A percentile compares a stretch with the other conserved stretches of the same genome.
These are phyloP conservation scores for Anomalospiza imberbis DNA, from an alignment of 2,797 vertebrate genomes.

Conservation along the genomic window DNA sequence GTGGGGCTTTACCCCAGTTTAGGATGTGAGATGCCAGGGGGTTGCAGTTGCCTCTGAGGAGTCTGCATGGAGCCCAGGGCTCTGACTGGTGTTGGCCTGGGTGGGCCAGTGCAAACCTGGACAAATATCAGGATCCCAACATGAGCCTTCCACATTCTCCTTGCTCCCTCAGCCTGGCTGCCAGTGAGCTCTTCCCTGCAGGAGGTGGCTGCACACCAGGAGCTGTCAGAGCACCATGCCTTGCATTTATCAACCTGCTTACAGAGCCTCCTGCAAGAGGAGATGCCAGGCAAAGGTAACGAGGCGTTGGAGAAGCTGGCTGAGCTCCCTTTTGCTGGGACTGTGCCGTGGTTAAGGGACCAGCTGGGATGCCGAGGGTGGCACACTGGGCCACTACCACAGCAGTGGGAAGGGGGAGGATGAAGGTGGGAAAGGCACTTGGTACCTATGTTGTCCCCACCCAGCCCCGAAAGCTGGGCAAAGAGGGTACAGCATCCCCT, in stretches of 20 bases:
- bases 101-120: background rate
- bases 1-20: background rate
- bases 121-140: too few species aligned
- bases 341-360: background rate
- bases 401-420: background rate
- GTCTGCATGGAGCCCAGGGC: background rate
- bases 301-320: background rate
- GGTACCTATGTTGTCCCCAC: fast-evolving
- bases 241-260: background rate
- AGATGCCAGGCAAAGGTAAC: background rate
- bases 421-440: background rate
- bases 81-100: background rate
- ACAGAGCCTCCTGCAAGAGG: background rate
- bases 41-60: background rate
- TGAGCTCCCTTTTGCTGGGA: background rate
- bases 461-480: background rate
- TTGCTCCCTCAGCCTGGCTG: fast-evolving
- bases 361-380: background rate
- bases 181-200: background rate
- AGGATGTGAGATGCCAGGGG: background rate
- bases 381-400: fast-evolving
- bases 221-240: fast-evolving
- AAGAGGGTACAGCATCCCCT: background rate
- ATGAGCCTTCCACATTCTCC: fast-evolving
- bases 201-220: background rate